Conservation (phyloP, 1,140 invertebrate species). For the Aphelinus atriplicis region DNA sequence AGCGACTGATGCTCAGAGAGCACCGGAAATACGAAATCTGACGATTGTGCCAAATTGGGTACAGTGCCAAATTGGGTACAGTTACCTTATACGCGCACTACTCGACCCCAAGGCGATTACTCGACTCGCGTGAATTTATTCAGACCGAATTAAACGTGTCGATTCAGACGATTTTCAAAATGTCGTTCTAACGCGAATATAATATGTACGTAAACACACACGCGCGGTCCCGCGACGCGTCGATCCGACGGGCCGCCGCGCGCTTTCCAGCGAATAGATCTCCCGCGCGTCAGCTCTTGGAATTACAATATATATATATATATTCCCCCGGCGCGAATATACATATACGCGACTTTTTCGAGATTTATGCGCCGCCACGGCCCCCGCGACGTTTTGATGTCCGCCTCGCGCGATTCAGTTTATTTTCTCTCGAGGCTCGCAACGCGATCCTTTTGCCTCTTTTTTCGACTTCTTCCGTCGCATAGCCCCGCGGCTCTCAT, state of each 20-base stretch:
- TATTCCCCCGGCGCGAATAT: not conserved
- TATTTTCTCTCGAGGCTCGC: not conserved
- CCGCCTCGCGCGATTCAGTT: not conserved
- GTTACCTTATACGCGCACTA: too few species aligned
- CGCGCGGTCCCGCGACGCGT: too few species aligned
- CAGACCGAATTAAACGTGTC: too few species aligned
- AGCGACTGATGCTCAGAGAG: too few species aligned
- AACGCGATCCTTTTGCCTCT: not conserved
- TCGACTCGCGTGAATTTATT: too few species aligned
- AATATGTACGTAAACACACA: not conserved
- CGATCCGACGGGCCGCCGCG: slow-evolving; percentile 2
- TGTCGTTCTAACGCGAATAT: not conserved
- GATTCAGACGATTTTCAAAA: too few species aligned
- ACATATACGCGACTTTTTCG: not conserved
- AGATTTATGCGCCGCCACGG: slow-evolving; percentile 8
- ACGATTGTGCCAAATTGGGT: too few species aligned
- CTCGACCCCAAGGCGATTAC: too few species aligned
- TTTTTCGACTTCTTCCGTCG: not conserved
- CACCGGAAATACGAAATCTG: too few species aligned
- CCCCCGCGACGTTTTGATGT: not conserved
- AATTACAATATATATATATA: not conserved
- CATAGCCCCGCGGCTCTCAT: too few species aligned
- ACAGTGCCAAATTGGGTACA: too few species aligned
- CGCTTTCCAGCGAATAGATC: not conserved
- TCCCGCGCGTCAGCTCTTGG: not conserved